Evolutionary conservation across 2,113 vertebrate genomes (phyloP), one percentile per base, ranked within the genome.

Genomic region (Pseudorhombus dupliciocellatus): DNA sequence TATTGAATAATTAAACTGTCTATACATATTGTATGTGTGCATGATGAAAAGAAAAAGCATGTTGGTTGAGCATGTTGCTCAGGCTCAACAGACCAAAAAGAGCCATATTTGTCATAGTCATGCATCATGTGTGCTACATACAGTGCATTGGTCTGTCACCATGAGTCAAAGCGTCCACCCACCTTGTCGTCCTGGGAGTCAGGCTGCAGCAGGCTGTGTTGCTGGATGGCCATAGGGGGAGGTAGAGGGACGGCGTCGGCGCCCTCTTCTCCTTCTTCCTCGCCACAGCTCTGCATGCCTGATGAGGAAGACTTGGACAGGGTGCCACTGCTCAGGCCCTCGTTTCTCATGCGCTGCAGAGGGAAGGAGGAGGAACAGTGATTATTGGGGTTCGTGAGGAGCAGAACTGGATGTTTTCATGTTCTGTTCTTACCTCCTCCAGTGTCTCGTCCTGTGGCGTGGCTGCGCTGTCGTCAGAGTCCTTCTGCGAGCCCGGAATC

Each of bases 131-230:
- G 22, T 64, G 55, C 40, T 28, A 10, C 40, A 46, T n/a, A 20
- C 9, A 37, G 34, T 12, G 12, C 7, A 24, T 2, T 18, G 18
- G 18, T 50, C 24, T 53, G 16, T 62, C 55, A 46, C n/a, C 34
- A 7, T 53, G n/a, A 15, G 22, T 44, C 25, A 5, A 4, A 44
- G 1, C 21, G 34, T 58, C 12, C 57, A 77, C 92, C 86, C 91
- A 99, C 98, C 97, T 99, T 99, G 92, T 99, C 98, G 7, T 99
- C 98, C 91, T 99, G 97, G 0, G 96, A 94, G 89, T 99, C 98
- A 0, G 97, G 95, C 91, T 99, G 98, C 53, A 99, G 96, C 28
- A 99, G 96, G 80, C 97, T 99, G 90, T 99, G 98, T 7, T 98
- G 97, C 82, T 99, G 98, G 80, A 99, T 99, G 85, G 97, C 97